These are phyloP conservation scores for Echinarachnius parma DNA, from an alignment of 53 echinoderm and acorn worm species.

Conservation along the genomic window DNA sequence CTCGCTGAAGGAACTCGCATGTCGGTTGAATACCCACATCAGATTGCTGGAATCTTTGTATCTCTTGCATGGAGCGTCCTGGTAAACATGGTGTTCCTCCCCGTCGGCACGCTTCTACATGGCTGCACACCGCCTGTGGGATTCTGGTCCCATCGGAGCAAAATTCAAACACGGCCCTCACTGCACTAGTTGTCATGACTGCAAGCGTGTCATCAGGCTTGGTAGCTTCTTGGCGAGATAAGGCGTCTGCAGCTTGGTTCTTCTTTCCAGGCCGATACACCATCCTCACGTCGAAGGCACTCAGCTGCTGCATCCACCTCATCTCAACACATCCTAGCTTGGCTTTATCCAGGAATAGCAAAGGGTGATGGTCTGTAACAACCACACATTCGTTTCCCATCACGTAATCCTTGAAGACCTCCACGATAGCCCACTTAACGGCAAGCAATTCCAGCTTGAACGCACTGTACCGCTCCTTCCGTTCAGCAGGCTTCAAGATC, in stretches of 20 bases:
- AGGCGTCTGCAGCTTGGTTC: conserved; percentile 30
- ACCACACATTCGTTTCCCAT: conserved; percentile 11
- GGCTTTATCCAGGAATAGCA: conserved; percentile 31
- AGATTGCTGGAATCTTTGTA: not conserved
- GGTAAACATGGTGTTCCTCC: not conserved
- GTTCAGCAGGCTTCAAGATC: conserved; percentile 27
- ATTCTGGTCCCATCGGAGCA: not conserved
- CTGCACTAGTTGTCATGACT: not conserved
- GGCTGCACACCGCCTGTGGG: not conserved
- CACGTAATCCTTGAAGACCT: conserved; percentile 53
- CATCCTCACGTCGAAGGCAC: conserved; percentile 26
- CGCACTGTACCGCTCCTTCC: conserved; percentile 47
- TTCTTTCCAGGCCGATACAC: conserved; percentile 3
- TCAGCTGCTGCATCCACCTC: conserved; percentile 45
- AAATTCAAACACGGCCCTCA: not conserved
- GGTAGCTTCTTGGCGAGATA: not conserved
- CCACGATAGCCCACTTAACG: conserved; percentile 48
- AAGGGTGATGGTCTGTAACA: conserved; percentile 54
- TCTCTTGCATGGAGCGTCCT: not conserved
- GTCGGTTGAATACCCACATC: too few relatives aligned
- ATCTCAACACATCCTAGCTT: conserved; percentile 57
- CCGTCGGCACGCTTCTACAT: not conserved
- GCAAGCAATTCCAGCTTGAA: conserved; percentile 58
- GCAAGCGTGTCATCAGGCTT: not conserved
- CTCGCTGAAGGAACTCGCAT: conserved; percentile 3